These are phyloP conservation scores for Procavia capensis DNA, from an alignment of 2,113 vertebrate genomes.

Conservation along the genomic window DNA sequence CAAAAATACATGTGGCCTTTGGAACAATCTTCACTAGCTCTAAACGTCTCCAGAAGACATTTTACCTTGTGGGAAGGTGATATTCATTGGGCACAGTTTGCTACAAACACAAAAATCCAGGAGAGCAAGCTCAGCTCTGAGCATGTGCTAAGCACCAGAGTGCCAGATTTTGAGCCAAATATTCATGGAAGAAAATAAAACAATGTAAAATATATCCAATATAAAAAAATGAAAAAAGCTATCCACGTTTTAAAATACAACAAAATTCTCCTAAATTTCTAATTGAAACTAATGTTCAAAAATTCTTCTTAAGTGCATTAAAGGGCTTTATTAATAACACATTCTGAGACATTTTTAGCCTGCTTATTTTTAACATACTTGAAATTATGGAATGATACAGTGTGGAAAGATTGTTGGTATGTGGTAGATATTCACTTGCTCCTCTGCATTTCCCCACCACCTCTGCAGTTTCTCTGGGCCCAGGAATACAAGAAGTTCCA, in stretches of 20 bases:
- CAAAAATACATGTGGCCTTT: background rate
- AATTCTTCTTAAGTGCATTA: background rate
- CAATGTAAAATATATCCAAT: background rate
- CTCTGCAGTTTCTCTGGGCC: background rate
- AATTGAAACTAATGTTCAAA: background rate
- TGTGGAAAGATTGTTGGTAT: background rate
- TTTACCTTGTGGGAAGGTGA: background rate
- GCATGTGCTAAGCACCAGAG: background rate
- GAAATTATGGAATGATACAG: background rate
- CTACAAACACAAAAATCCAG: background rate
- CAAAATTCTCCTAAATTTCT: background rate
- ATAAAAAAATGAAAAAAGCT: background rate
- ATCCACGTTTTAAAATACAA: constrained; percentile 7
- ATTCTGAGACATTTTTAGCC: background rate
- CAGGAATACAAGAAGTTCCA: background rate
- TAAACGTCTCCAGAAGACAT: background rate
- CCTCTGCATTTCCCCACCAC: background rate
- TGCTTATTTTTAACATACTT: background rate
- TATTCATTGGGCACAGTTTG: background rate
- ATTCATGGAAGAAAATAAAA: background rate
- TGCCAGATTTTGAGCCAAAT: background rate
- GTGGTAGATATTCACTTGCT: background rate
- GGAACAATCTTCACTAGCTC: background rate
- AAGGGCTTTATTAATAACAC: background rate
- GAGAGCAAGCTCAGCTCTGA: background rate